These are phyloP conservation scores for Lamellibrachia satsuma DNA, from an alignment of 2,888 invertebrate genomes.

Conservation along the genomic window DNA sequence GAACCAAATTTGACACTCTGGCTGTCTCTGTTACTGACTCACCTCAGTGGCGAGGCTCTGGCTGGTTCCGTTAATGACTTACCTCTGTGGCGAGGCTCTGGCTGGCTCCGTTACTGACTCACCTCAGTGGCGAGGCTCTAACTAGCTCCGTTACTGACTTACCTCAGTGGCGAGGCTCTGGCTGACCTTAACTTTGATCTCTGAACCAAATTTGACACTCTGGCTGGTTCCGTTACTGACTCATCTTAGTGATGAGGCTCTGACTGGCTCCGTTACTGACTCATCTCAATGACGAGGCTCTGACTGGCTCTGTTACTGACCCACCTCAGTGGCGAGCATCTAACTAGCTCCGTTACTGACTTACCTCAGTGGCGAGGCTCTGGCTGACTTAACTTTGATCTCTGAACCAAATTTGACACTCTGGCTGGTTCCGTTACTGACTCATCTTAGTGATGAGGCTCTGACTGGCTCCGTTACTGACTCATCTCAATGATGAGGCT, in stretches of 20 bases:
- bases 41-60: conserved; percentile 97
- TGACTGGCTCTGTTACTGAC: too few relatives aligned
- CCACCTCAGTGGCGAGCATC: too few relatives aligned
- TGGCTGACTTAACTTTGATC: too few relatives aligned
- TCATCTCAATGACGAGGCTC: too few relatives aligned
- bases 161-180: conserved; percentile 97
- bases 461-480: neutral
- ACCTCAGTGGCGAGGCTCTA: neutral
- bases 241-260: conserved; percentile 72
- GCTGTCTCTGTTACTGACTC: conserved; percentile 23
- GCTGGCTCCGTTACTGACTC: conserved; percentile 91
- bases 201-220: too few relatives aligned
- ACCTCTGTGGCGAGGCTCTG: conserved; percentile 97
- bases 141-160: conserved; percentile 82
- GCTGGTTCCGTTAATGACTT: conserved; percentile 84
- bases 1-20: too few relatives aligned
- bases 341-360: conserved; percentile 67
- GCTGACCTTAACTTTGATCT: conserved; percentile 84
- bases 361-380: conserved; percentile 96
- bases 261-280: neutral
- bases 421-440: conserved; percentile 98
- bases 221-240: neutral
- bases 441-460: too few relatives aligned
- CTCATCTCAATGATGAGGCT: conserved; percentile 92
- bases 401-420: too few relatives aligned